phyloP scores from a whole-genome alignment of 2,888 invertebrate genomes.

The Drosophila demipolita region DNA sequence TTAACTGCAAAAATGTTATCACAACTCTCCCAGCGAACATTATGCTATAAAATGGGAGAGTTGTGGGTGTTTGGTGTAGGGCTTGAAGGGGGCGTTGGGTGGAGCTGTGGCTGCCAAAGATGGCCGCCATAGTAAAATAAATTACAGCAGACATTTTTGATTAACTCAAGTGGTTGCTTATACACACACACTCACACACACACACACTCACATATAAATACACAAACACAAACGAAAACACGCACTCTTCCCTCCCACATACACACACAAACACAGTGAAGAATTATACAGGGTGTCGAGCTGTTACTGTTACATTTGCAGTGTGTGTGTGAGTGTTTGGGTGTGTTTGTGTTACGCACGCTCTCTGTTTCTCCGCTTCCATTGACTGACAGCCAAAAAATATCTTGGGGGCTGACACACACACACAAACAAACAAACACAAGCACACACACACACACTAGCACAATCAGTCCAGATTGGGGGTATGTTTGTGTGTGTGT shows the following conservation, averaged over 20 bases:
- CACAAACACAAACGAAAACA: slow-evolving; percentile 49
- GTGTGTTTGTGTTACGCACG: slow-evolving; percentile 44
- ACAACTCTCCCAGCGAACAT: slow-evolving; percentile 40
- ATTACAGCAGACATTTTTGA: slow-evolving; percentile 84
- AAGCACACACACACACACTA: slow-evolving; percentile 5
- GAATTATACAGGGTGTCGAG: slow-evolving; percentile 67
- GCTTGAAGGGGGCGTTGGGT: slow-evolving; percentile 11
- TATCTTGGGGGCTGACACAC: slow-evolving; percentile 74
- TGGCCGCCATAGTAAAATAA: slow-evolving; percentile 82
- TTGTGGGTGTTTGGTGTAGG: too few relatives aligned
- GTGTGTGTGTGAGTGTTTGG: neutral
- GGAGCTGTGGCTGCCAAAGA: slow-evolving; percentile 63
- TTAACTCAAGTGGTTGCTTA: slow-evolving; percentile 82
- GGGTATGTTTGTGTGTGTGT: slow-evolving; percentile 51
- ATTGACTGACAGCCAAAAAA: slow-evolving; percentile 80
- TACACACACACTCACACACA: slow-evolving; percentile 48
- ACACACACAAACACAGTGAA: slow-evolving; percentile 14
- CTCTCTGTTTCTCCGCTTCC: slow-evolving; percentile 71
- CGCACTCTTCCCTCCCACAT: slow-evolving; percentile 9
- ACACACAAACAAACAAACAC: slow-evolving; percentile 30
- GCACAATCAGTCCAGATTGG: slow-evolving; percentile 27
- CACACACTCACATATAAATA: slow-evolving; percentile 36
- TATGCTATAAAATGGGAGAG: neutral
- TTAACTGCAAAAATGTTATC: slow-evolving; percentile 49
- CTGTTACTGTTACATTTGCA: slow-evolving; percentile 40